A percentile compares a stretch with the other conserved stretches of the same genome.
Conservation (phyloP, 2,888 invertebrate genomes). For the Labia minor region DNA sequence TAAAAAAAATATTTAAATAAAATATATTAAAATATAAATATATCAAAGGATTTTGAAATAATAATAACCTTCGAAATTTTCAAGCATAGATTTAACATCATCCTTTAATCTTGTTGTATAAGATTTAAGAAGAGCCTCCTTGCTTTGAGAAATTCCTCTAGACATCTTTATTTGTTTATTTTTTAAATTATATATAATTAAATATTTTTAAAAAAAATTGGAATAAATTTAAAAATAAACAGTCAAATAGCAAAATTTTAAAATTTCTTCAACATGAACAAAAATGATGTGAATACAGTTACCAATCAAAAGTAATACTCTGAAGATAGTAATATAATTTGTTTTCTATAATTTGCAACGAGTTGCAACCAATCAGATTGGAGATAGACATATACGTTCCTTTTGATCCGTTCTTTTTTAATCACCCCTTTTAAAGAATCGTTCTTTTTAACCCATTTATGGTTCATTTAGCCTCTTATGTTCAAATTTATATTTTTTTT, state of each 20-base stretch:
- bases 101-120: conserved; percentile 91
- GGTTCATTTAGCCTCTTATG: no score
- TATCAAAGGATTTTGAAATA: conserved; percentile 14
- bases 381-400: no score
- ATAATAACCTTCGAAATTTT: conserved; percentile 84
- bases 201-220: not conserved
- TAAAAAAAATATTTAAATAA: not conserved
- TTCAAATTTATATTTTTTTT: no score
- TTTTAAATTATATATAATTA: not conserved
- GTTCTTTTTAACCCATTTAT: no score
- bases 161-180: conserved; percentile 25
- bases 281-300: no score
- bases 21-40: conserved; percentile 25
- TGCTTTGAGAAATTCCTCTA: conserved; percentile 74
- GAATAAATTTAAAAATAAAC: not conserved
- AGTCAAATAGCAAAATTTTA: not conserved
- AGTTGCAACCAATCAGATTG: no score
- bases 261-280: no score
- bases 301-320: no score
- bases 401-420: no score
- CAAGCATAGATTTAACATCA: conserved; percentile 93
- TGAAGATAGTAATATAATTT: no score
- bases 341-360: no score
- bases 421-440: no score
- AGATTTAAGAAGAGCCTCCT: conserved; percentile 88